Base-by-base conservation (phyloP, 2,888 invertebrate species). In the Drosophila pegasa region DNA sequence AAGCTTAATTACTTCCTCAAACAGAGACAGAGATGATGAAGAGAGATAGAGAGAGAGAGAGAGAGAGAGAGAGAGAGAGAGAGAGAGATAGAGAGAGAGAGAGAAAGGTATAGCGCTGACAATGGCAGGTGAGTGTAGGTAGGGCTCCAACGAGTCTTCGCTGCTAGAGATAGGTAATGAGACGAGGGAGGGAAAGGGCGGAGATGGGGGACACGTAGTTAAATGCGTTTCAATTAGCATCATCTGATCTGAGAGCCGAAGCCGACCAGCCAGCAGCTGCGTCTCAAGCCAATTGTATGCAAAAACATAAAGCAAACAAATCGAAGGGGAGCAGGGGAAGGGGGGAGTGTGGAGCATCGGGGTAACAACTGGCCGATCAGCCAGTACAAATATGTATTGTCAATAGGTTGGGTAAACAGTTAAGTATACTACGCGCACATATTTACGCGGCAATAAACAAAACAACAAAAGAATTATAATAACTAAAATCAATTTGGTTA, bases 141-240 rank as follows among this genome's bases (percentile, higher is more conserved):
- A 22, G 56, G 57, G 60, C 66, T 60, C 35, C 50, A 10, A 12
- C n/a, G 16, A 59, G 57, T 45, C 52, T 55, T 59, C 56, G 31
- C 41, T 47, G 47, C 40, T 22, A 43, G 29, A 16, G 25, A 8
- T n/a, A 59, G 48, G 33, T 8, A 14, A 5, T 22, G 5, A 9
- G 45, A 58, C 48, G 48, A 45, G 60, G 45, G 16, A 58, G n/a
- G 27, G 18, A 40, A 45, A 47, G 35, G 57, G 20, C 40, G 22
- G 20, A n/a, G n/a, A n/a, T n/a, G 45, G 7, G 22, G 20, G 20
- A n/a, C 20, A 20, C 18, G 38, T 41, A 10, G 51, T 45, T 38
- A 87, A 80, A 73, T 71, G 75, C 81, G 55, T 73, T 84, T 80
- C 73, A 81, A 84, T 87, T 87, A 83, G 73, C 87, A 80, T 87